These are phyloP conservation scores for Xanthia togata DNA, from an alignment of 2,888 invertebrate genomes.

Conservation along the genomic window DNA sequence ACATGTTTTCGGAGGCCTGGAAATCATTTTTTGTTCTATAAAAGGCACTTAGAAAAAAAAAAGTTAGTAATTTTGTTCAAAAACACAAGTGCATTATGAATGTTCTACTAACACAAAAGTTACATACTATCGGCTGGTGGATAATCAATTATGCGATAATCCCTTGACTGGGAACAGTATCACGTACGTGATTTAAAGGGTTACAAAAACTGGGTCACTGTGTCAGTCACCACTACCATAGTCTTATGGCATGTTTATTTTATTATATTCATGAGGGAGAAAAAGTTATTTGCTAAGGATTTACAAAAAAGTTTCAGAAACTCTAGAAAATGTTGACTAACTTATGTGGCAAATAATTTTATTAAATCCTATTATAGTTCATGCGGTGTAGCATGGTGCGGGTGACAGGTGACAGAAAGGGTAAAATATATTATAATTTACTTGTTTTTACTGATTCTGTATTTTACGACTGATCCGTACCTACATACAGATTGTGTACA, in stretches of 20 bases:
- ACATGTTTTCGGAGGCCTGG: conserved; percentile 77
- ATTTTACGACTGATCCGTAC: too few species aligned
- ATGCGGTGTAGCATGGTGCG: too few species aligned
- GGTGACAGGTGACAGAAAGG: too few species aligned
- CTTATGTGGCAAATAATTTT: background rate
- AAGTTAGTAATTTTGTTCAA: background rate
- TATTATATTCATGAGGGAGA: background rate
- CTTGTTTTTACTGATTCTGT: too few species aligned
- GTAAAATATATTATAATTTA: too few species aligned
- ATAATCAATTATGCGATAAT: conserved; percentile 55
- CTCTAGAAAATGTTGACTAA: too few species aligned
- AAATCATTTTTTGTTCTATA: conserved; percentile 43
- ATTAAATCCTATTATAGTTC: too few species aligned
- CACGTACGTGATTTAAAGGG: conserved; percentile 40
- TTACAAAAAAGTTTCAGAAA: background rate
- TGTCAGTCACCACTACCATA: background rate
- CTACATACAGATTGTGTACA: too few species aligned
- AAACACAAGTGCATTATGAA: conserved; percentile 9
- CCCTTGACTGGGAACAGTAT: background rate
- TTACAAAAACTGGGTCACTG: conserved; percentile 39
- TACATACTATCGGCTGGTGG: conserved; percentile 7
- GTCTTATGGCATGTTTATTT: background rate
- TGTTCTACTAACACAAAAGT: background rate
- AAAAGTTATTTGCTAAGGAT: background rate
- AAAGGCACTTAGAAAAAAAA: too few species aligned